Conservation (phyloP, 2,113 vertebrate genomes). For the Diadophis punctatus region DNA sequence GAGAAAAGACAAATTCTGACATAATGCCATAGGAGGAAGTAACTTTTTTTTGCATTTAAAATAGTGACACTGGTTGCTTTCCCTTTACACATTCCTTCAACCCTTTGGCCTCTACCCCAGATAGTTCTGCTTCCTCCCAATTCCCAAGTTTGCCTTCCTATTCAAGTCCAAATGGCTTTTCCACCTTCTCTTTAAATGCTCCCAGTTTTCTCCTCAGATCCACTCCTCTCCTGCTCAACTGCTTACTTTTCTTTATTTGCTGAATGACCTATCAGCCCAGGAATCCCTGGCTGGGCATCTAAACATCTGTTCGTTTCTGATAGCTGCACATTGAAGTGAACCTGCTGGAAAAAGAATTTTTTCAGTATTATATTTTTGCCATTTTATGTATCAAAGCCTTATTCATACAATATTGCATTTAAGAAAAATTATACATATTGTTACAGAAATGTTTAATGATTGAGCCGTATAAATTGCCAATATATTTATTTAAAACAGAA, state of each 20-base stretch:
- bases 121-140: background rate
- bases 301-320: slow-evolving; percentile 56
- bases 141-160: background rate
- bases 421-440: background rate
- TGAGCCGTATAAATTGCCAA: background rate
- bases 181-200: background rate
- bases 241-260: slow-evolving; percentile 82
- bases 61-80: background rate
- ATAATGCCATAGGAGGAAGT: background rate
- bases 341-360: slow-evolving; percentile 58
- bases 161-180: background rate
- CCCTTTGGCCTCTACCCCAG: background rate
- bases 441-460: background rate
- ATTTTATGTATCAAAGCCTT: background rate
- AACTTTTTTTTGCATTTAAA: background rate
- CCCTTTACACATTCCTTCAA: background rate
- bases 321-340: slow-evolving; percentile 76
- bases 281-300: slow-evolving; percentile 39
- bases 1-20: background rate
- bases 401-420: background rate
- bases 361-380: background rate
- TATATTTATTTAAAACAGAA: background rate
- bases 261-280: slow-evolving; percentile 30
- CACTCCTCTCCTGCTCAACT: background rate
- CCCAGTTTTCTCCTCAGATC: background rate